Evolutionary conservation across 2,888 invertebrate species (phyloP), one percentile per base, ranked within the genome.

Genomic region (Brenthis hecate): DNA sequence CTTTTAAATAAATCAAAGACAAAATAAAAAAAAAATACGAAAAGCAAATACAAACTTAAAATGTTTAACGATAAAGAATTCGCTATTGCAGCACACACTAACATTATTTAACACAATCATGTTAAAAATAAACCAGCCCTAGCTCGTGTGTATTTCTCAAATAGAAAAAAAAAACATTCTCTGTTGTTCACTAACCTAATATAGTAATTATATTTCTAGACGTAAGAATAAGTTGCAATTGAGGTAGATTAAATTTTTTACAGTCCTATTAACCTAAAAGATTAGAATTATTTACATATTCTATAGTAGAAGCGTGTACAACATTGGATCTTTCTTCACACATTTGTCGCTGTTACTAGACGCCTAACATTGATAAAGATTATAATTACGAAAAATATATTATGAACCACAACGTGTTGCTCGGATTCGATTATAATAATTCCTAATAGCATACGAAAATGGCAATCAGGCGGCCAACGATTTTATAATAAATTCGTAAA

Each of bases 201-300:
- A 80, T 86, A 88, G 81, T 89, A 85, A 85, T 86, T 88, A 86
- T 81, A 85, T 81, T 87, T 85, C 89, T 92, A 91, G 81, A 84
- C 85, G 80, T 88, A 89, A 87, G 83, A 86, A 89, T 91, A 91
- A 90, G 89, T 92, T 91, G 85, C 82, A 82, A 86, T 89, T 92
- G 92, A 92, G 92, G 92, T 92, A 92, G 92, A 92, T 92, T 87
- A 87, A 89, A 86, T 89, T 92, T 91, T 92, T 92, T 91, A 92
- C 88, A 92, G 85, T 89, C 91, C 92, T 92, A 92, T 91, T 92
- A 92, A 86, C 89, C 90, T 92, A 92, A 84, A 84, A 83, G 83
- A 90, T 89, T 89, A 90, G 85, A 89, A 90, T 84, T 91, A 92
- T 89, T 89, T 92, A 92, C 89, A 90, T 84, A 87, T 82, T 80